phyloP scores from a whole-genome alignment of 2,888 invertebrate genomes.

The Callyntrura guangdongensis region DNA sequence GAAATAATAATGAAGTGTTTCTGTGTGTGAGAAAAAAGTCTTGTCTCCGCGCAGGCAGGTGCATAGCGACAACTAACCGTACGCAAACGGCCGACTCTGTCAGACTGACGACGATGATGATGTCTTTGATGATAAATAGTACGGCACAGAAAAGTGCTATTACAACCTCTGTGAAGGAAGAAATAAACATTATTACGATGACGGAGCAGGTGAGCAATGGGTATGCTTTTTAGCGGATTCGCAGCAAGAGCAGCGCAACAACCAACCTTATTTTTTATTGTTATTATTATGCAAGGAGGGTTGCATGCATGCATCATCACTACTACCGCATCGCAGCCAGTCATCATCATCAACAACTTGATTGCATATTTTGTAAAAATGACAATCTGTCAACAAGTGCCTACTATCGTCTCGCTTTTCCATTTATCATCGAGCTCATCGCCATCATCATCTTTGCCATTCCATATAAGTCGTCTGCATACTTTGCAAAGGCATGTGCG shows the following conservation, averaged over 20 bases:
- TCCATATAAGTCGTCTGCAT: neutral
- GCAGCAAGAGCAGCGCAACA: no score
- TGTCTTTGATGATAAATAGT: neutral
- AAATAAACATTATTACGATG: no score
- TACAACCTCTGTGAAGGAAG: no score
- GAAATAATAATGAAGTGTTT: neutral
- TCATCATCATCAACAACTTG: slow-evolving; percentile 25
- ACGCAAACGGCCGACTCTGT: neutral
- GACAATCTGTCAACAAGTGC: slow-evolving; percentile 80
- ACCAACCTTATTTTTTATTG: neutral
- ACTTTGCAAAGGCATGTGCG: neutral
- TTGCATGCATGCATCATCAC: neutral
- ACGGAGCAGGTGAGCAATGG: no score
- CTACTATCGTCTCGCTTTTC: neutral
- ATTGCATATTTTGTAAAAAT: slow-evolving; percentile 70
- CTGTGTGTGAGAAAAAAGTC: neutral
- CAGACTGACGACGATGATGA: neutral
- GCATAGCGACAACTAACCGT: no score
- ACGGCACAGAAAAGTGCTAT: neutral
- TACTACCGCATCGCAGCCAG: neutral
- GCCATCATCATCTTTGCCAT: slow-evolving; percentile 5
- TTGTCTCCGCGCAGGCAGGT: no score
- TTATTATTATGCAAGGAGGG: slow-evolving; percentile 34
- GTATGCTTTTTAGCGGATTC: no score
- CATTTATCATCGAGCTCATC: neutral